A percentile compares a stretch with the other conserved stretches of the same genome.
Conservation (phyloP, 2,888 invertebrate genomes). For the Nymphalis urticae region DNA sequence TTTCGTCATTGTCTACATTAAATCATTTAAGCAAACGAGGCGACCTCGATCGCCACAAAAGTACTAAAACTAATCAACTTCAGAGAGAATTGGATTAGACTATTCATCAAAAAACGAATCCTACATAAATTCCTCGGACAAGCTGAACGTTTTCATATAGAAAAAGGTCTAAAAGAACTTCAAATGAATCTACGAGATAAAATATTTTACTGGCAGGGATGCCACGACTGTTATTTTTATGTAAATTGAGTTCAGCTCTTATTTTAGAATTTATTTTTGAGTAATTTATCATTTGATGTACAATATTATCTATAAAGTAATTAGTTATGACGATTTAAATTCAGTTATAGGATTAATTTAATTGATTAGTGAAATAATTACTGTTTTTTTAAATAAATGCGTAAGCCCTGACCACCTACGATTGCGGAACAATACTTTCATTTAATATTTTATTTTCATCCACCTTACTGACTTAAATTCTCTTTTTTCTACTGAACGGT, state of each 20-base stretch:
- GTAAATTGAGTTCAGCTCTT: not conserved
- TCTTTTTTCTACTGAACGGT: slow-evolving; percentile 20
- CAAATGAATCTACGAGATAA: slow-evolving; percentile 26
- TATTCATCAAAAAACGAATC: slow-evolving; percentile 28
- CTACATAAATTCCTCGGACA: slow-evolving; percentile 18
- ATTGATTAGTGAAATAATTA: not conserved
- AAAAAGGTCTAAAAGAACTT: slow-evolving; percentile 26
- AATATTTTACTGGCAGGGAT: slow-evolving; percentile 26
- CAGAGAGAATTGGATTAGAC: slow-evolving; percentile 25
- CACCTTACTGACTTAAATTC: slow-evolving; percentile 23
- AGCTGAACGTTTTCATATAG: slow-evolving; percentile 24
- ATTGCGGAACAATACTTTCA: slow-evolving; percentile 26
- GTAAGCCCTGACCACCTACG: slow-evolving; percentile 24
- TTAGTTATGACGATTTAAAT: too few relatives aligned
- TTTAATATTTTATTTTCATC: slow-evolving; percentile 32
- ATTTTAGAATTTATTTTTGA: not conserved
- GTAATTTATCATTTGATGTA: too few relatives aligned
- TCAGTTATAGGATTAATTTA: not conserved
- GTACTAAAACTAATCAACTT: slow-evolving; percentile 19
- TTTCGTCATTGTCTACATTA: not conserved
- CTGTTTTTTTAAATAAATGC: too few relatives aligned
- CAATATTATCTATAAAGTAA: too few relatives aligned
- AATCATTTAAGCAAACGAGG: not conserved
- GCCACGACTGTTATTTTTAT: not conserved
- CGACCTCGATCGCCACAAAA: not conserved